Percentiles rank a stretch among this genome's conserved stretches.
Conservation (phyloP, 1,140 invertebrate genomes). For the Diabrotica undecimpunctata region DNA sequence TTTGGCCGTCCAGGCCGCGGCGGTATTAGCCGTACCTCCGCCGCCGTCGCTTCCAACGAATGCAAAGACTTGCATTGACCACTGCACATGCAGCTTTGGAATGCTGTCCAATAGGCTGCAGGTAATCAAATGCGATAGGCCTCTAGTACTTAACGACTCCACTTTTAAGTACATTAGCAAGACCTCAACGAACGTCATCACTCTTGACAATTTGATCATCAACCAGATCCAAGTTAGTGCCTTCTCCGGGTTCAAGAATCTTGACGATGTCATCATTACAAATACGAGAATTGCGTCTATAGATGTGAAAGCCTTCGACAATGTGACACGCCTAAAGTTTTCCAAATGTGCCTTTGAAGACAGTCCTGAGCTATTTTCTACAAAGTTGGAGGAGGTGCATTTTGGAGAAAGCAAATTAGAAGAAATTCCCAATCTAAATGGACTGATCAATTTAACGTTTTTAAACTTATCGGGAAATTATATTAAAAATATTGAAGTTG, state of each 20-base stretch:
- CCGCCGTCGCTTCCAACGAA: not conserved
- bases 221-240: constrained; percentile 29
- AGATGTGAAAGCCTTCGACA: constrained; percentile 31
- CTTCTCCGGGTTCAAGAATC: constrained; percentile 25
- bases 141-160: constrained; percentile 24
- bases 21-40: constrained; percentile 17
- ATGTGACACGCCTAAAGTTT: constrained; percentile 29
- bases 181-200: constrained; percentile 22
- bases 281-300: constrained; percentile 31
- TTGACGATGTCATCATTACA: constrained; percentile 30
- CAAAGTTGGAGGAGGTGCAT: constrained; percentile 36
- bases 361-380: constrained; percentile 32
- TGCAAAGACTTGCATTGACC: constrained; percentile 20
- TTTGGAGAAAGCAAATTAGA: constrained; percentile 38
- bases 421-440: constrained; percentile 31
- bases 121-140: constrained; percentile 21
- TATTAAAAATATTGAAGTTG: constrained; percentile 34
- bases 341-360: constrained; percentile 29
- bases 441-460: constrained; percentile 31
- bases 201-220: constrained; percentile 29
- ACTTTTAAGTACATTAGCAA: constrained; percentile 20
- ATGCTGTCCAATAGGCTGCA: constrained; percentile 22
- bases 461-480: constrained; percentile 40
- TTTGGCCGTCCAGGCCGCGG: constrained; percentile 16
- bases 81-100: constrained; percentile 23